Base-by-base conservation (phyloP, 2,888 invertebrate species). In the Temnothorax rugatulus region DNA sequence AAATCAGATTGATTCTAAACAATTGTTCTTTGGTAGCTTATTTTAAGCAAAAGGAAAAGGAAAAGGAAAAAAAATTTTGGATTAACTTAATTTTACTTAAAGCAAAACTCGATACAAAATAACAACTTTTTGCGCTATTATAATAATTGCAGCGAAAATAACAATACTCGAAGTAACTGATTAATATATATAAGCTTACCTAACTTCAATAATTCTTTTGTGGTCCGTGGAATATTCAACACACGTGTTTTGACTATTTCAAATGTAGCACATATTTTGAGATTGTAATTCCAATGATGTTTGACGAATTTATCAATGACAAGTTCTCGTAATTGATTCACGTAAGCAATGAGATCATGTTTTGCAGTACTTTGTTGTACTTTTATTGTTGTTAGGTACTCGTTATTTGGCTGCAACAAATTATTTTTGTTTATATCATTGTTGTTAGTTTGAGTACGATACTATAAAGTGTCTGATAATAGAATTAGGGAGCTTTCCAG, bases 191-290 rank as follows among this genome's bases (percentile, higher is more conserved):
- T 41, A 54, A 34, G 9, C 83, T 83, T 84, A 94, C 94, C 94
- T 61, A 93, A 87, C 87, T 97, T 97, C 90, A 99, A 96, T 47
- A 99, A 95, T 91, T 98, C 98, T 90, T 97, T 97, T 0, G 98
- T 98, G 57, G 97, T 97, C 87, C 96, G 96, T 0, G 99, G 98
- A 88, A 97, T 96, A 90, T 96, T 96, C 15, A 97, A 93, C 0
- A 98, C 98, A 88, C 95, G 96, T 50, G 95, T 95, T 90, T 96
- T 96, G 81, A 99, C 96, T 41, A 95, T 95, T 94, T 97, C 96
- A 94, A 98, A 99, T 90, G 96, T 96, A 1, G 95, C 95, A 92
- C 97, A 97, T 87, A 98, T 97, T 41, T 96, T 96, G 68, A 96
- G 95, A 94, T 97, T 97, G 90, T 97, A 96, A 82, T 95, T 95